Conservation (phyloP, 2,113 vertebrate species). For the Struthidea cinerea region DNA sequence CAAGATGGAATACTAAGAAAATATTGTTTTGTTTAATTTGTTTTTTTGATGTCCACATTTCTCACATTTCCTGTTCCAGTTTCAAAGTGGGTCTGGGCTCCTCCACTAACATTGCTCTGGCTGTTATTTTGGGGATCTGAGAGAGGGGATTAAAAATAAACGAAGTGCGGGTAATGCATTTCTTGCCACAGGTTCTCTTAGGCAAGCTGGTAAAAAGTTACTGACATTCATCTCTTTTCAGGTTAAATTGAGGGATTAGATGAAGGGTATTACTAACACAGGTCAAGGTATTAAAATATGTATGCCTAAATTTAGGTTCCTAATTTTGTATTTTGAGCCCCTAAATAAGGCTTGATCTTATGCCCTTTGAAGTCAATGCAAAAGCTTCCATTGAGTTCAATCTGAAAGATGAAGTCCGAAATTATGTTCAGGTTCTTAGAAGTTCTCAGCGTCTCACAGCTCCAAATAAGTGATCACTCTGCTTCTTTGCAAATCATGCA, state of each 20-base stretch:
- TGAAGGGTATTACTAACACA: background rate
- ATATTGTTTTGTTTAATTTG: constrained; percentile 21
- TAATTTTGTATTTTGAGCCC: constrained; percentile 23
- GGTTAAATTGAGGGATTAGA: background rate
- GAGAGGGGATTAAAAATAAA: constrained; percentile 13
- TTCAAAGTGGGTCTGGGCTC: constrained; percentile 2
- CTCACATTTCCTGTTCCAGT: constrained; percentile 27
- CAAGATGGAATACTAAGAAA: constrained; percentile 49
- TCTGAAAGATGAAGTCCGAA: constrained; percentile 11
- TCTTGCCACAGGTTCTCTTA: background rate
- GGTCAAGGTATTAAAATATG: constrained; percentile 23
- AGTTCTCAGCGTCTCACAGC: background rate
- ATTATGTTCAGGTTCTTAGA: constrained; percentile 3
- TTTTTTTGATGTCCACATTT: constrained; percentile 31
- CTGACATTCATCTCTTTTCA: background rate
- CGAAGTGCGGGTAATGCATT: accelerated
- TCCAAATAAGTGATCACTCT: background rate
- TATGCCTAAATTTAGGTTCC: background rate
- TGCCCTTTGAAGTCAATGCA: constrained; percentile 32
- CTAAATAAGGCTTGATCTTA: constrained; percentile 12
- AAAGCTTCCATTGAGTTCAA: constrained; percentile 2
- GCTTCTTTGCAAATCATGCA: background rate
- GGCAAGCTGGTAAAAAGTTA: background rate
- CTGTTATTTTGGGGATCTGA: constrained; percentile 16
- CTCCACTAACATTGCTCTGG: background rate